Conservation (phyloP, 2,797 vertebrate genomes). For the Geotrypetes seraphini region DNA sequence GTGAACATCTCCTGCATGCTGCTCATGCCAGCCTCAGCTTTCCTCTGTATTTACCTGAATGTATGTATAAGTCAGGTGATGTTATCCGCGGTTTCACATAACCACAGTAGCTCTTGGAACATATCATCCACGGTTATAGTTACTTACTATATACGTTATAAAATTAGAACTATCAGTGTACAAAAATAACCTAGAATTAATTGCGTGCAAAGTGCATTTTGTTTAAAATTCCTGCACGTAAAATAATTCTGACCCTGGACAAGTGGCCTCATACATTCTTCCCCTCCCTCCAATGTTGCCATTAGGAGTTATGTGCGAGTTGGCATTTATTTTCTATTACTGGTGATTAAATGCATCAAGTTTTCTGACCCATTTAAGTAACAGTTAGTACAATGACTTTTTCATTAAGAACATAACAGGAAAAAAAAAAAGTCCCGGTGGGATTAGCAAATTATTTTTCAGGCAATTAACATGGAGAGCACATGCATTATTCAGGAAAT, state of each 20-base stretch:
- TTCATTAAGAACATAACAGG: constrained; percentile 26
- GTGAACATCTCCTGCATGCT: too few relatives aligned
- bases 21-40: too few relatives aligned
- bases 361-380: constrained; percentile 15
- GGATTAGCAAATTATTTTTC: constrained; percentile 37
- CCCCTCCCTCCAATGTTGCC: constrained; percentile 12
- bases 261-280: constrained; percentile 16
- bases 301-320: constrained; percentile 7
- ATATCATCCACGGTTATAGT: too few relatives aligned
- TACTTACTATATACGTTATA: too few relatives aligned
- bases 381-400: constrained; percentile 16
- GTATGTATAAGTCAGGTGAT: too few relatives aligned
- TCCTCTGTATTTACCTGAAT: too few relatives aligned
- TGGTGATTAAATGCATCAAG: constrained; percentile 17
- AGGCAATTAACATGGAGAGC: constrained; percentile 17
- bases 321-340: constrained; percentile 12
- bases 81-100: too few relatives aligned
- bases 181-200: constrained; percentile 30
- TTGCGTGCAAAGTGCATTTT: constrained; percentile 10
- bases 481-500: constrained; percentile 16
- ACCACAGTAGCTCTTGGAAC: too few relatives aligned
- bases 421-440: constrained; percentile 9
- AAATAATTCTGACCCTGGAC: too few relatives aligned
- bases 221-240: not conserved
- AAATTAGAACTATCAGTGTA: too few relatives aligned